Base-by-base conservation (phyloP, 2,888 invertebrate species). In the Eupithecia subumbrata region DNA sequence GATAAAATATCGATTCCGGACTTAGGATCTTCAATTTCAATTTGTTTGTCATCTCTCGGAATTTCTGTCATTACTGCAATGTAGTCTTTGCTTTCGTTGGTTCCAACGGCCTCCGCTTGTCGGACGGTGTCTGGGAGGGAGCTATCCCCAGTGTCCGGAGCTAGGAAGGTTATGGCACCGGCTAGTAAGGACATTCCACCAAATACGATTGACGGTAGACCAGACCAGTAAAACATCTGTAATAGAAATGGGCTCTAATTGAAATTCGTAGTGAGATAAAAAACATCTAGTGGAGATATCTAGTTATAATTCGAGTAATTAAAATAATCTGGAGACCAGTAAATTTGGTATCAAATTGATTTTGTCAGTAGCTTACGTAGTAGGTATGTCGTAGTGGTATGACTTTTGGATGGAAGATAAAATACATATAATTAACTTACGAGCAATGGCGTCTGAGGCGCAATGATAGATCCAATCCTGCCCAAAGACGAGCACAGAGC, bases 401-500 rank as follows among this genome's bases (percentile, higher is more conserved):
- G 12, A 12, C 45, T 16, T 5, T 45, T 0, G 14, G 45, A 16
- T 45, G 45, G 43, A 16, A 45, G 45, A 45, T 16, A 16, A 45
- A 16, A 45, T 16, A 16, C 16, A 16, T 43, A 16, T 48, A 18
- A 48, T 48, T 43, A 56, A 74, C 76, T 78, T 91, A 96, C 96
- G 92, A 97, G 82, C 79, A 96, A 87, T 5, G 96, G 96, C 48
- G 96, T 96, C 85, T 96, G 96, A 8, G 96, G 96, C 3, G 96
- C 96, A 16, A 96, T 82, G 83, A 96, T 96, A 2, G 96, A 96
- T 0, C 96, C 96, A 63, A 96, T 91, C 67, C 96, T 92, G 12
- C 96, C 96, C 73, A 96, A 90, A 81, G 96, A 96, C 0, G 96
- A 96, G 86, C 96, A 96, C 40, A 95, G 90, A 0, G 96, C 96